Conservation (phyloP, 2,113 vertebrate species). For the Tympanuchus pallidicinctus region DNA sequence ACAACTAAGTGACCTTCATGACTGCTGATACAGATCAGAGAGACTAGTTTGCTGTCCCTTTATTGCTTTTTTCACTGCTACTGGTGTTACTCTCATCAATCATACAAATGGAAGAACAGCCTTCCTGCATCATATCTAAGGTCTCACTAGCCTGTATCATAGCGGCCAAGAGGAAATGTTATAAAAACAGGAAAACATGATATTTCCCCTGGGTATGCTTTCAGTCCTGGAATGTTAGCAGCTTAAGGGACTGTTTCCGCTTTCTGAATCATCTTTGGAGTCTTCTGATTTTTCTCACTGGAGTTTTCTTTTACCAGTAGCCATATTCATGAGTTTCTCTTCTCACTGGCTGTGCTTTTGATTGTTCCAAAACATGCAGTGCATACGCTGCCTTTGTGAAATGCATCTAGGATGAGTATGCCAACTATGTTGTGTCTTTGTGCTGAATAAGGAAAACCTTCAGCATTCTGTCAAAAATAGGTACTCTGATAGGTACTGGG, state of each 20-base stretch:
- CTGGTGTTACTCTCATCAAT: background rate
- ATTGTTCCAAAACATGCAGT: background rate
- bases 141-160: background rate
- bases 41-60: background rate
- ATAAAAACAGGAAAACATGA: background rate
- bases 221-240: background rate
- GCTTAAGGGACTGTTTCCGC: background rate
- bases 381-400: background rate
- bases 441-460: background rate
- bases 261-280: background rate
- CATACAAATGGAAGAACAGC: background rate
- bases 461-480: background rate
- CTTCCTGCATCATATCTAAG: background rate
- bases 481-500: background rate
- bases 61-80: background rate
- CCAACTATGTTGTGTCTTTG: background rate
- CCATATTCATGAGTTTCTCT: background rate
- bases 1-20: background rate
- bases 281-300: background rate
- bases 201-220: background rate
- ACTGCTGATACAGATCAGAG: background rate
- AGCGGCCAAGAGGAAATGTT: background rate
- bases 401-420: background rate
- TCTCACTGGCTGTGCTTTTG: background rate
- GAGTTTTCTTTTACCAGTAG: background rate